Percentiles rank a stretch among this genome's conserved stretches.
These are phyloP conservation scores for Eulemur rufifrons DNA, from an alignment of 2,113 vertebrate genomes.

Conservation along the genomic window DNA sequence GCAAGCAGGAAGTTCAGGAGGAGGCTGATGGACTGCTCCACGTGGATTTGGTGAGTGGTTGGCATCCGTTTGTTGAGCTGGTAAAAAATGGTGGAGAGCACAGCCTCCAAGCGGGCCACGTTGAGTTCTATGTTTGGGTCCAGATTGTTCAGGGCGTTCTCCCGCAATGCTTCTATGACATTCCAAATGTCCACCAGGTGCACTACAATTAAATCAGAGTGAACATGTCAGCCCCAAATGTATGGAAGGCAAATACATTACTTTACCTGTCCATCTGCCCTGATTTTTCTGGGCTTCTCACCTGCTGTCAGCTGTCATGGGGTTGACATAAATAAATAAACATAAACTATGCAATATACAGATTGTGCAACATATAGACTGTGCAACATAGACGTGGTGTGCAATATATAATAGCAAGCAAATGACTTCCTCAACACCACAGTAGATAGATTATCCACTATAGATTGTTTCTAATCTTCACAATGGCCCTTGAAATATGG, in stretches of 20 bases:
- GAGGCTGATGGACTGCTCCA: slow-evolving; percentile 95
- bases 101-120: slow-evolving; percentile 94
- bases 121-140: slow-evolving; percentile 93
- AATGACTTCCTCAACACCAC: not conserved
- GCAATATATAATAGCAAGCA: not conserved
- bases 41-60: slow-evolving; percentile 96
- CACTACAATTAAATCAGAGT: slow-evolving; percentile 85
- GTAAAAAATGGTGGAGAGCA: slow-evolving; percentile 96
- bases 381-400: not conserved
- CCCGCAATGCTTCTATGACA: slow-evolving; percentile 95
- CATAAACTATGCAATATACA: not conserved
- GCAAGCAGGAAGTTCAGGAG: slow-evolving; percentile 98
- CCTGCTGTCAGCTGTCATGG: fast-evolving
- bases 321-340: not conserved
- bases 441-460: not conserved
- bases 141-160: slow-evolving; percentile 95
- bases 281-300: not conserved
- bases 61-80: slow-evolving; percentile 99
- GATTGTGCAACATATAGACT: too few species aligned
- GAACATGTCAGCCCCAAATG: not conserved
- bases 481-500: not conserved
- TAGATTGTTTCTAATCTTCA: not conserved
- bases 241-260: not conserved
- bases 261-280: not conserved
- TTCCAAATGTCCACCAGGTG: slow-evolving; percentile 99